phyloP scores from a whole-genome alignment of 2,797 vertebrate genomes.

The Huso huso region DNA sequence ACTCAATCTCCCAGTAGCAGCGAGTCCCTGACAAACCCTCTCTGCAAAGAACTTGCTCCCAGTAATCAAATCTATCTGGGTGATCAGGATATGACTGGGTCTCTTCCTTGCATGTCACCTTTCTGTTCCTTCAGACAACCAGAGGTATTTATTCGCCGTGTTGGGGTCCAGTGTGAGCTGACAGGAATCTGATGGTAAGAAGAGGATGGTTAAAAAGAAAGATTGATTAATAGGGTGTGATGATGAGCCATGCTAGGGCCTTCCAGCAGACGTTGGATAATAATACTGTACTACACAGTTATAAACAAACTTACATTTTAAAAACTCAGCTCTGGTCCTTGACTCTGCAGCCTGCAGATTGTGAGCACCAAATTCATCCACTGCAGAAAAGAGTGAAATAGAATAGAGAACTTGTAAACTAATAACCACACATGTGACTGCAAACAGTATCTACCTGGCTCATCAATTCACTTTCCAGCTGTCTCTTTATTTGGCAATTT shows the following conservation, averaged over 20 bases:
- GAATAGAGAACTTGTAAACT: too few relatives aligned
- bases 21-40: slow-evolving; percentile 35
- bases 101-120: slow-evolving; percentile 47
- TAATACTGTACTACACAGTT: too few relatives aligned
- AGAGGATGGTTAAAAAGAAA: too few relatives aligned
- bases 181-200: slow-evolving; percentile 42
- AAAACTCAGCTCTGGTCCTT: slow-evolving; percentile 58
- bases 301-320: slow-evolving; percentile 52
- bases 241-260: too few relatives aligned
- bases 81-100: slow-evolving; percentile 32
- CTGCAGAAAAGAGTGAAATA: slow-evolving; percentile 26
- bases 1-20: slow-evolving; percentile 70
- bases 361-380: slow-evolving; percentile 57
- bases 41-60: slow-evolving; percentile 59
- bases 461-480: too few relatives aligned
- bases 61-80: slow-evolving; percentile 56
- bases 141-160: slow-evolving; percentile 55
- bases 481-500: too few relatives aligned
- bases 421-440: too few relatives aligned
- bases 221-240: too few relatives aligned
- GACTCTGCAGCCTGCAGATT: slow-evolving; percentile 62
- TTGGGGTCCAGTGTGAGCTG: slow-evolving; percentile 50
- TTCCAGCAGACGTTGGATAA: too few relatives aligned
- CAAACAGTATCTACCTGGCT: too few relatives aligned
- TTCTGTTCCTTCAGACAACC: slow-evolving; percentile 53